A percentile compares a stretch with the other conserved stretches of the same genome.
Conservation (phyloP, 1,140 invertebrate genomes). For the Macrobrachium rosenbergii region DNA sequence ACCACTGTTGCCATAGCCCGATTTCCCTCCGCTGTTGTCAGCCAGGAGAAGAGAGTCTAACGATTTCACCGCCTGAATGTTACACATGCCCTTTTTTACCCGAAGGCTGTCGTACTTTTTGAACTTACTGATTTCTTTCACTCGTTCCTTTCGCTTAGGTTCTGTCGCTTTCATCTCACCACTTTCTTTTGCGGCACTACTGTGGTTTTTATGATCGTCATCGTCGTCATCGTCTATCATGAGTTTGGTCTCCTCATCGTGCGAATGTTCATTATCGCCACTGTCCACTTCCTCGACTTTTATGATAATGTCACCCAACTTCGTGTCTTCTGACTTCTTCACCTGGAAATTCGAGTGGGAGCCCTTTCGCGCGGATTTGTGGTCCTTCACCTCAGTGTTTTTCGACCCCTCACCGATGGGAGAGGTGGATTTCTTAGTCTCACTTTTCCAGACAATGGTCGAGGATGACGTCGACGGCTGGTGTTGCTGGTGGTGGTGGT, state of each 20-base stretch:
- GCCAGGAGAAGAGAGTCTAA: neutral
- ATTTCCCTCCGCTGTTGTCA: neutral
- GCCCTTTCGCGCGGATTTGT: too few relatives aligned
- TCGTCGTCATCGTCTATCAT: neutral
- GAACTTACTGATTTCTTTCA: neutral
- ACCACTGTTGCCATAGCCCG: neutral
- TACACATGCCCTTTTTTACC: neutral
- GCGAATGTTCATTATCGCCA: neutral
- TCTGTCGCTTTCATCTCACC: neutral
- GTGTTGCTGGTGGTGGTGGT: too few relatives aligned
- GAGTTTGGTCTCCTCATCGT: constrained; percentile 6
- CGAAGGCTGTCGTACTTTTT: neutral
- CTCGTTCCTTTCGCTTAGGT: neutral
- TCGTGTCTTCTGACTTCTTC: neutral
- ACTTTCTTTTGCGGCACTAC: neutral
- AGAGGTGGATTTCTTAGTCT: too few relatives aligned
- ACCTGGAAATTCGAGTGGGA: too few relatives aligned
- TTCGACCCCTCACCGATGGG: neutral
- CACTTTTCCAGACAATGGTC: too few relatives aligned
- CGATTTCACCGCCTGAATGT: constrained; percentile 4
- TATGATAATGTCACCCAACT: constrained; percentile 33
- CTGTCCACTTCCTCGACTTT: constrained; percentile 43
- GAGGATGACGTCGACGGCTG: too few relatives aligned
- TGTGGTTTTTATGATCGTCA: neutral
- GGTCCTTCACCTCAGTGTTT: neutral